phyloP scores from a whole-genome alignment of 2,888 invertebrate species.

The Leucoptera coffeella region DNA sequence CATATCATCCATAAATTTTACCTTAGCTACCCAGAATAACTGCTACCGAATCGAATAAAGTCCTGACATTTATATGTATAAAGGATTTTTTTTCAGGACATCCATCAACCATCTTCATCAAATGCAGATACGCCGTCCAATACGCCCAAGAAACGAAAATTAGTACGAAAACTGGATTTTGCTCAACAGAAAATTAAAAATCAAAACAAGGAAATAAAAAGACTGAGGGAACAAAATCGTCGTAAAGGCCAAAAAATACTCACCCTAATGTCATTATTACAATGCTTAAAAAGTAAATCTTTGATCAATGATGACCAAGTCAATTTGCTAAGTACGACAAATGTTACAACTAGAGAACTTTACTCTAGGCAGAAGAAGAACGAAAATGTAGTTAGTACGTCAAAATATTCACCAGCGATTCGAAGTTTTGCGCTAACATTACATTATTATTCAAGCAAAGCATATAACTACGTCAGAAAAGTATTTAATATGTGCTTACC shows the following conservation, averaged over 20 bases:
- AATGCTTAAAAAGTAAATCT: constrained; percentile 3
- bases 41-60: too few species aligned
- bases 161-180: constrained; percentile 2
- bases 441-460: constrained; percentile 12
- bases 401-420: constrained; percentile 6
- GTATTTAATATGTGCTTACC: constrained; percentile 11
- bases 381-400: constrained; percentile 1
- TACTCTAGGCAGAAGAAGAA: constrained; percentile 3
- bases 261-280: constrained; percentile 1
- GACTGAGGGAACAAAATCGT: constrained; percentile 3
- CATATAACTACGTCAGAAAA: constrained; percentile 12
- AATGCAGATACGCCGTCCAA: constrained; percentile 1
- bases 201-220: constrained; percentile 3
- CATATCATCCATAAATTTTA: too few species aligned
- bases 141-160: constrained; percentile 2
- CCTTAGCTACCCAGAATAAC: too few species aligned
- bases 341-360: constrained; percentile 3
- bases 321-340: constrained; percentile 2
- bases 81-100: not conserved
- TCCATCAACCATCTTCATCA: constrained; percentile 2
- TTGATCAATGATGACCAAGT: constrained; percentile 3
- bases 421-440: constrained; percentile 11
- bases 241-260: constrained; percentile 3
- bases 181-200: constrained; percentile 3
- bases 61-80: too few species aligned